Evolutionary conservation across 1,140 invertebrate species (phyloP).

Genomic region (Oppia nitens): DNA sequence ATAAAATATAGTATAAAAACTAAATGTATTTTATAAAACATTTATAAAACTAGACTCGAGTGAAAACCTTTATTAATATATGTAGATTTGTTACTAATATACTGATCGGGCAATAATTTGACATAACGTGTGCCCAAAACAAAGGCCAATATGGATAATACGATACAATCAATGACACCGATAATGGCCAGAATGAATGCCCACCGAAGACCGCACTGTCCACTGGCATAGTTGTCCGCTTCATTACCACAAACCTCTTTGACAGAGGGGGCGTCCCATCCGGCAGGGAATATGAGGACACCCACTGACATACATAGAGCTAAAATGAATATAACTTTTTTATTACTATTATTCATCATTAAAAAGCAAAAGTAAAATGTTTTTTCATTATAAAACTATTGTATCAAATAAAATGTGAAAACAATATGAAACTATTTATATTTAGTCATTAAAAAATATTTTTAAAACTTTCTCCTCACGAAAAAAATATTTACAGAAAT

Average conservation of each 20-base stretch:
- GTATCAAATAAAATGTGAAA: too few relatives aligned
- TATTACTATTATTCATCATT: background rate
- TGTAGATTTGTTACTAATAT: slow-evolving; percentile 25
- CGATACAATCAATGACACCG: slow-evolving; percentile 70
- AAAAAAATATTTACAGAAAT: too few relatives aligned
- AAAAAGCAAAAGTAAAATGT: background rate
- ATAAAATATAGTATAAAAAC: too few relatives aligned
- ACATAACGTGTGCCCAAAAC: slow-evolving; percentile 77
- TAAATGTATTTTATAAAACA: too few relatives aligned
- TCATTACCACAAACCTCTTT: slow-evolving; percentile 65
- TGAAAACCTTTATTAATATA: too few relatives aligned
- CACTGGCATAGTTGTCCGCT: slow-evolving; percentile 52
- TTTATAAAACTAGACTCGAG: too few relatives aligned
- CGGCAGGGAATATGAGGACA: slow-evolving; percentile 74
- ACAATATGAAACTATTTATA: too few relatives aligned
- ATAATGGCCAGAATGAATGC: slow-evolving; percentile 84
- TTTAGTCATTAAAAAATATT: too few relatives aligned
- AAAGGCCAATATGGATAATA: slow-evolving; percentile 76
- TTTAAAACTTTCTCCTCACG: too few relatives aligned
- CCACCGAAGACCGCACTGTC: slow-evolving; percentile 78
- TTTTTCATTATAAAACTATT: background rate
- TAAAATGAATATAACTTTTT: slow-evolving; percentile 34
- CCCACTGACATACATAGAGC: slow-evolving; percentile 62
- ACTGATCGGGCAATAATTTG: slow-evolving; percentile 34
- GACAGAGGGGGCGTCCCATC: slow-evolving; percentile 69